A percentile compares a stretch with the other conserved stretches of the same genome.
Conservation (phyloP, 2,797 vertebrate species). For the Scyliorhinus canicula region DNA sequence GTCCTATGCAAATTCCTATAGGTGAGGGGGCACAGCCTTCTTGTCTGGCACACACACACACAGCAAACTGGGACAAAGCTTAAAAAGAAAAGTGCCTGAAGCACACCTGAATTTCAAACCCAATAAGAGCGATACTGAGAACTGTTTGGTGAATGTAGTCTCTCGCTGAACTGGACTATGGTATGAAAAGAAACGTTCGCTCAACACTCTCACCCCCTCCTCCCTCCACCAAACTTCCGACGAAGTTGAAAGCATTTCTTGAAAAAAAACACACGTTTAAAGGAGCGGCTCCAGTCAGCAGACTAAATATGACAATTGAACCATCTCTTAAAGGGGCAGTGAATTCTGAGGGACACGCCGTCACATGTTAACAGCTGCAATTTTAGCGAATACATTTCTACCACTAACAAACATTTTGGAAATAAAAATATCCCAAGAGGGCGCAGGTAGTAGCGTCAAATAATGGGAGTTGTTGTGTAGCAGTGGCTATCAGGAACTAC, state of each 20-base stretch:
- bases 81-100: neutral
- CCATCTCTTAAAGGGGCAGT: constrained; percentile 13
- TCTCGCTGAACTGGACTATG: neutral
- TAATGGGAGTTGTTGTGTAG: neutral
- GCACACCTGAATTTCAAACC: constrained; percentile 31
- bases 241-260: neutral
- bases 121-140: neutral
- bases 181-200: neutral
- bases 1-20: constrained; percentile 30
- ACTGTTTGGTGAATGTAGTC: neutral
- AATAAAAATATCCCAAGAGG: too few relatives aligned
- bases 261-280: neutral
- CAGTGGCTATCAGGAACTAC: neutral
- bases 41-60: neutral
- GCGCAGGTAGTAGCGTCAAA: neutral
- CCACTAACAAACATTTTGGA: neutral
- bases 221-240: neutral
- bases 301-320: neutral
- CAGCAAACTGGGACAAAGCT: neutral
- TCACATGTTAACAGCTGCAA: neutral
- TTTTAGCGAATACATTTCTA: neutral
- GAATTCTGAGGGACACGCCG: neutral
- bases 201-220: neutral
- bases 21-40: neutral
- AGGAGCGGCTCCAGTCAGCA: neutral